Percentiles rank a stretch among this genome's conserved stretches.
Conservation (phyloP, 2,797 vertebrate genomes). For the Lutjanus argentimaculatus region DNA sequence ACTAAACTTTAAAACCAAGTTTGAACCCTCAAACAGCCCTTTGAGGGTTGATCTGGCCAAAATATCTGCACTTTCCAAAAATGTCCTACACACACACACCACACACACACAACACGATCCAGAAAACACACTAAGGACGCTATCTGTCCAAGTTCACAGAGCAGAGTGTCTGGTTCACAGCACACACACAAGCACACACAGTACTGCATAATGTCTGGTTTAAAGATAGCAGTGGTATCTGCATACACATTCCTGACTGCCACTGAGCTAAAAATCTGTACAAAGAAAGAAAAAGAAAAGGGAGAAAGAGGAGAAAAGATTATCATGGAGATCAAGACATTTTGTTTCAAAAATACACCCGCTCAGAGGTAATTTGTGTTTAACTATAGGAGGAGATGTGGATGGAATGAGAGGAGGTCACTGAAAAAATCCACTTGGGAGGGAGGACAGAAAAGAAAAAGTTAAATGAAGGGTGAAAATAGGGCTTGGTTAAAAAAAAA, state of each 20-base stretch:
- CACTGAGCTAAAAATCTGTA: slow-evolving; percentile 33
- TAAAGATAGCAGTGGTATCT: slow-evolving; percentile 52
- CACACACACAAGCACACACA: not conserved
- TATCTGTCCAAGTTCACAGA: slow-evolving; percentile 28
- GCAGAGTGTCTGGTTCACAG: slow-evolving; percentile 19
- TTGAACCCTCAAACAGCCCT: too few species aligned
- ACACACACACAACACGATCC: not conserved
- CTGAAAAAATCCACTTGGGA: not conserved
- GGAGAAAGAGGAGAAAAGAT: not conserved
- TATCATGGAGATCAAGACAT: slow-evolving; percentile 26
- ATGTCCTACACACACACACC: not conserved
- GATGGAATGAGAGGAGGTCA: not conserved
- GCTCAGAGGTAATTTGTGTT: slow-evolving; percentile 38
- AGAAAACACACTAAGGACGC: slow-evolving; percentile 8
- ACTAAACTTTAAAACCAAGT: too few species aligned
- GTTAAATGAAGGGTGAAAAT: not conserved
- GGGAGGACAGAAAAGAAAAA: not conserved
- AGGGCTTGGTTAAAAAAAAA: not conserved
- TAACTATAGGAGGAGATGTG: not conserved
- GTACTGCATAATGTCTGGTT: slow-evolving; percentile 31
- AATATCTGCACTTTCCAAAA: too few species aligned
- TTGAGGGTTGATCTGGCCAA: too few species aligned
- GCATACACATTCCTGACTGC: slow-evolving; percentile 46
- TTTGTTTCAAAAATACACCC: slow-evolving; percentile 13
- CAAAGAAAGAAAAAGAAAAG: slow-evolving; percentile 20